Conservation (phyloP, 2,113 vertebrate genomes). For the Ranitomeya variabilis region DNA sequence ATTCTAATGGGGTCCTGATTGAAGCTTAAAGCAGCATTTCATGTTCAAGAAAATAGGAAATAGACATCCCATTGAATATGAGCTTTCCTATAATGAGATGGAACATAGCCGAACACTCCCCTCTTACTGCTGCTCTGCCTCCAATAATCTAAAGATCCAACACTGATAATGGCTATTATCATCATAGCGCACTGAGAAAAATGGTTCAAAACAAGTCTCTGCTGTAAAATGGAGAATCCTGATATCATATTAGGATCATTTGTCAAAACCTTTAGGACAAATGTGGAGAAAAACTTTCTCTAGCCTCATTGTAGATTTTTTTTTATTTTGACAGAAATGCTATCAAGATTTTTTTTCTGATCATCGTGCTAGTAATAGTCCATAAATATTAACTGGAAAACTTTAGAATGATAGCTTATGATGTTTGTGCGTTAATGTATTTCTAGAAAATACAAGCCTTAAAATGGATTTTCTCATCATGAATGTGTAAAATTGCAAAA, state of each 20-base stretch:
- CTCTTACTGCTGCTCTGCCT: not conserved
- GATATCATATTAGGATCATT: not conserved
- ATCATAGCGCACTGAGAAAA: not conserved
- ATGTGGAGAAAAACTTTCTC: not conserved
- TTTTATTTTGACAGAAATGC: no score
- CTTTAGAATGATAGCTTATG: no score
- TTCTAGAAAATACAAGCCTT: no score
- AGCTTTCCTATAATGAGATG: slow-evolving; percentile 24
- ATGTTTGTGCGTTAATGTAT: no score
- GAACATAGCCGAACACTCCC: not conserved
- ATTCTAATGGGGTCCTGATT: slow-evolving; percentile 53
- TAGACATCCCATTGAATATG: slow-evolving; percentile 18
- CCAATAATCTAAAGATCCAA: slow-evolving; percentile 1
- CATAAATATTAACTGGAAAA: no score
- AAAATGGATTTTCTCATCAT: no score
- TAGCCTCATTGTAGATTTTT: not conserved
- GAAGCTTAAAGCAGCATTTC: slow-evolving; percentile 39
- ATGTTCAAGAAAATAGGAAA: slow-evolving; percentile 39
- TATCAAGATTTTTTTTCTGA: no score
- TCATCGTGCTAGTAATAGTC: no score
- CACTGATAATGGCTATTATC: slow-evolving; percentile 4
- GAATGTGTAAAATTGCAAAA: no score
- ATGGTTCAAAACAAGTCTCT: not conserved
- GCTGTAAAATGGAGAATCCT: not conserved
- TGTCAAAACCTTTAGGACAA: not conserved